These are phyloP conservation scores for Yponomeuta sedellus DNA, from an alignment of 2,888 invertebrate genomes.

Conservation along the genomic window DNA sequence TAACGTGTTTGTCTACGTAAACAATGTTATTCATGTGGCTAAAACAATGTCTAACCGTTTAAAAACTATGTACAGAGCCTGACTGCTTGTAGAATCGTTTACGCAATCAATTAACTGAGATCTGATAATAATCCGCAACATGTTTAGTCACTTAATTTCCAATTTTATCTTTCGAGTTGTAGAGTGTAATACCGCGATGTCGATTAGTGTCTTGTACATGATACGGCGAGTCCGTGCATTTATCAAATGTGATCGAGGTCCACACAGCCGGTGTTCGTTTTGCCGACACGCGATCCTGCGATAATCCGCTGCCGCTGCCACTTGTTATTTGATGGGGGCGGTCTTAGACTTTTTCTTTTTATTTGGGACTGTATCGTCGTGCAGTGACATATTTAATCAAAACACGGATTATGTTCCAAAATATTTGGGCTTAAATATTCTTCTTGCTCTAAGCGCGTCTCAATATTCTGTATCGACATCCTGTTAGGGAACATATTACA, in stretches of 20 bases:
- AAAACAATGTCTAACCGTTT: background rate
- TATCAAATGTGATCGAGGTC: conserved; percentile 60
- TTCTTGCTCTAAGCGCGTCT: too few species aligned
- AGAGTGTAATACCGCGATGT: background rate
- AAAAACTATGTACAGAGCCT: background rate
- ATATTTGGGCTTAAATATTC: background rate
- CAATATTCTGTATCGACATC: background rate
- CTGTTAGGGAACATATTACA: background rate
- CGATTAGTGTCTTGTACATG: conserved; percentile 26
- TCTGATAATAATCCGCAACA: conserved; percentile 32
- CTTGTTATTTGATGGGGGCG: conserved; percentile 63
- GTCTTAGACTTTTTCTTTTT: conserved; percentile 38
- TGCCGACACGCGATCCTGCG: conserved; percentile 61
- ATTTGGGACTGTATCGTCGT: conserved; percentile 23
- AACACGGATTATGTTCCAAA: conserved; percentile 1
- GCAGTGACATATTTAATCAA: background rate
- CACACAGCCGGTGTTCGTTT: conserved; percentile 60
- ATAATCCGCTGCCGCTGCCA: conserved; percentile 51
- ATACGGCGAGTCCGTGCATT: conserved; percentile 52
- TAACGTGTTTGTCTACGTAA: background rate
- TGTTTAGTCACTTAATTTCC: conserved; percentile 26
- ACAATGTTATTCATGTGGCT: background rate
- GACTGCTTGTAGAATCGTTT: conserved; percentile 33
- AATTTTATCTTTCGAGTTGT: conserved; percentile 30
- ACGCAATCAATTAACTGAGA: conserved; percentile 45